These are phyloP conservation scores for Drosophila ogumai DNA, from an alignment of 1,140 invertebrate genomes.

Conservation along the genomic window DNA sequence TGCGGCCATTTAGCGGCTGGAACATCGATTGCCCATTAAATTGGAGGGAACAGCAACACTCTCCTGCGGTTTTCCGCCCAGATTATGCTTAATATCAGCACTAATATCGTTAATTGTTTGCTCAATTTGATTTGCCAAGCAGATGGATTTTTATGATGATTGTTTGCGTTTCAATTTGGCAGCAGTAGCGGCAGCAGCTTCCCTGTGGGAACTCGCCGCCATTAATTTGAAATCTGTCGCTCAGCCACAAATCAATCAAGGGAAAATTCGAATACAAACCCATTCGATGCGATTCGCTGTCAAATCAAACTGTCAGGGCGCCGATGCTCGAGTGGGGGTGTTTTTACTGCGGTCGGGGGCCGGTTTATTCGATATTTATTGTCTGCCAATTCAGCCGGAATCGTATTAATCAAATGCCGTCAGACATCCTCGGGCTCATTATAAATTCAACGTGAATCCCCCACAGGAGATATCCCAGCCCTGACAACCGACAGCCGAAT, in stretches of 20 bases:
- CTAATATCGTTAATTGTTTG: constrained; percentile 50
- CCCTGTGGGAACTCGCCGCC: constrained; percentile 9
- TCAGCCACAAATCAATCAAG: constrained; percentile 60
- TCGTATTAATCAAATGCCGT: constrained; percentile 56
- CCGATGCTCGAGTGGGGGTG: neutral
- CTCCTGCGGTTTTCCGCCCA: constrained; percentile 3
- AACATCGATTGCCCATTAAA: constrained; percentile 41
- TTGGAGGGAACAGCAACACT: neutral
- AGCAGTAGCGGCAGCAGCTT: neutral
- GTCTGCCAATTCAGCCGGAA: constrained; percentile 47
- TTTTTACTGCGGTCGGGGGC: constrained; percentile 31
- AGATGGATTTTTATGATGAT: constrained; percentile 46
- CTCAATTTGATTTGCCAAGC: constrained; percentile 28
- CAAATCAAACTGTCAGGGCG: constrained; percentile 57
- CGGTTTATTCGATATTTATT: constrained; percentile 55
- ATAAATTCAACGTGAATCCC: constrained; percentile 58
- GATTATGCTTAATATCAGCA: constrained; percentile 18
- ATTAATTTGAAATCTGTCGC: constrained; percentile 48
- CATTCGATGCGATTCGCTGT: constrained; percentile 28
- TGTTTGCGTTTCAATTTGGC: constrained; percentile 21
- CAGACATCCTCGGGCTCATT: constrained; percentile 44
- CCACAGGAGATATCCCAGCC: constrained; percentile 21
- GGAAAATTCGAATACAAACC: constrained; percentile 27
- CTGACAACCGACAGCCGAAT: constrained; percentile 64
- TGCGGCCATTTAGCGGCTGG: constrained; percentile 31